Conservation (phyloP, 2,797 vertebrate genomes). For the Cacajao melanocephalus region DNA sequence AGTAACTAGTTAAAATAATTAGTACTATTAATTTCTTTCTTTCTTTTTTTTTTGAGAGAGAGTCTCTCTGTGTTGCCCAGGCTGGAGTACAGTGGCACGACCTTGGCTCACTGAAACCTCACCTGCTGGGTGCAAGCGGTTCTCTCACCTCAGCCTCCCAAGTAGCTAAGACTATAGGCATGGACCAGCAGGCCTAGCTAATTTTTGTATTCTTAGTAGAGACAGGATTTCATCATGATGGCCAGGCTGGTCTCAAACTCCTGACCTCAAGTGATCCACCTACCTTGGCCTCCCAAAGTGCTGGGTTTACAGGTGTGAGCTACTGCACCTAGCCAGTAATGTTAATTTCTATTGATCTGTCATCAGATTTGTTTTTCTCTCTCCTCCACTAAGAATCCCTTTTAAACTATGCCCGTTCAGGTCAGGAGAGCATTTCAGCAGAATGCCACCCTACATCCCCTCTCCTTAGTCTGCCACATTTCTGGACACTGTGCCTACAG, state of each 20-base stretch:
- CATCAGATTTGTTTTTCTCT: neutral
- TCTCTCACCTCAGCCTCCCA: neutral
- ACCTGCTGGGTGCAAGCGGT: neutral
- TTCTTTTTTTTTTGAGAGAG: neutral
- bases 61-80: neutral
- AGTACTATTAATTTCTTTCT: neutral
- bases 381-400: neutral
- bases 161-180: neutral
- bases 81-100: neutral
- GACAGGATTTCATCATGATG: neutral
- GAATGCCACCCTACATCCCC: accelerated
- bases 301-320: neutral
- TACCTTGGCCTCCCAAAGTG: neutral
- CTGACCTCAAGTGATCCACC: neutral
- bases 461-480: accelerated
- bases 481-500: neutral
- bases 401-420: neutral
- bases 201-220: neutral
- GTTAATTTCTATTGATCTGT: neutral
- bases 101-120: neutral
- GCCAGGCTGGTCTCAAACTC: neutral
- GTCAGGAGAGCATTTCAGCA: neutral
- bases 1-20: neutral
- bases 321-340: neutral
- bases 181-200: neutral